Evolutionary conservation across 2,888 invertebrate species (phyloP).

Genomic region (Tridacna gigas): DNA sequence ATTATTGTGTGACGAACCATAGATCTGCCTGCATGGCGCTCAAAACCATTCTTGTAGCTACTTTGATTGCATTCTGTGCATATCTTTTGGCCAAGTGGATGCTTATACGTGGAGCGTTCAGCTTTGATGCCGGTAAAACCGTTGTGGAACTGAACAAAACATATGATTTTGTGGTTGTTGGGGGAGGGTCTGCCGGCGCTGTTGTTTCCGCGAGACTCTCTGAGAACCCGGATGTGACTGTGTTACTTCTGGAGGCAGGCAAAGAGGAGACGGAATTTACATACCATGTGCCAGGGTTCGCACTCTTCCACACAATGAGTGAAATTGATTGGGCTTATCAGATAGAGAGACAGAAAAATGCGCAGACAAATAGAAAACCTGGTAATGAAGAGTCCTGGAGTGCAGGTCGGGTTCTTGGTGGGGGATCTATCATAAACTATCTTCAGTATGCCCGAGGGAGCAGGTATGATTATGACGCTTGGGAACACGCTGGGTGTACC

Average conservation of each 20-base stretch:
- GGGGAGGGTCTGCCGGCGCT: background rate
- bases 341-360: constrained; percentile 30
- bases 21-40: background rate
- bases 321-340: constrained; percentile 38
- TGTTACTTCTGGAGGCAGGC: constrained; percentile 4
- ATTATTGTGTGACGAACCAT: background rate
- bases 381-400: constrained; percentile 23
- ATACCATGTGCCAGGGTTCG: constrained; percentile 11
- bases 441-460: constrained; percentile 42
- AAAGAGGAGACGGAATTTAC: background rate
- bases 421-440: constrained; percentile 40
- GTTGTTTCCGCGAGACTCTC: constrained; percentile 11
- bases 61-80: background rate
- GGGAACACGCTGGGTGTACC: constrained; percentile 42
- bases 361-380: constrained; percentile 10
- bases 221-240: background rate
- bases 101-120: background rate
- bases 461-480: constrained; percentile 38
- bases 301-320: background rate
- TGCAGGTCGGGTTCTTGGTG: constrained; percentile 43
- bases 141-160: background rate
- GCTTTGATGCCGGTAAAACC: background rate
- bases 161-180: constrained; percentile 8
- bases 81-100: background rate
- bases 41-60: background rate